These are phyloP conservation scores for Psittacula echo DNA, from an alignment of 2,797 vertebrate genomes.

Conservation along the genomic window DNA sequence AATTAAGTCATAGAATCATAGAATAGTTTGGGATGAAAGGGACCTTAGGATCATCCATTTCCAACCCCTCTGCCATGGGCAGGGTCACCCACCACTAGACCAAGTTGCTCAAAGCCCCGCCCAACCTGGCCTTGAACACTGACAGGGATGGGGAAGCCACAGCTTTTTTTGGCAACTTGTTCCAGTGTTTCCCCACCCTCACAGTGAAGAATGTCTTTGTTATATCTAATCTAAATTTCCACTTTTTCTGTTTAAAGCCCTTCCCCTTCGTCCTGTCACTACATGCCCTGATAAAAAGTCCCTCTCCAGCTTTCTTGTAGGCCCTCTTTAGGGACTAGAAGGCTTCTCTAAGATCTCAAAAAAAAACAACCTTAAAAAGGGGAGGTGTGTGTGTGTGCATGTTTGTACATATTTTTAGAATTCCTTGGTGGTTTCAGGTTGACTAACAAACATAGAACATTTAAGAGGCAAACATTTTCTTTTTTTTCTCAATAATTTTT, in stretches of 20 bases:
- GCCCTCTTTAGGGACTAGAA: not conserved
- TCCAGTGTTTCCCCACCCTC: not conserved
- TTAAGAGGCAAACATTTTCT: not conserved
- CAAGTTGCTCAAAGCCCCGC: not conserved
- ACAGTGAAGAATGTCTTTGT: not conserved
- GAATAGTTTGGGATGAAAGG: not conserved
- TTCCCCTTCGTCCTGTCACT: fast-evolving
- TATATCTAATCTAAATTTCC: not conserved
- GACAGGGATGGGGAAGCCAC: not conserved
- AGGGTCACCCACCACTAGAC: fast-evolving
- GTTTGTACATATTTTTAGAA: not conserved
- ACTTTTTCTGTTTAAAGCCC: not conserved
- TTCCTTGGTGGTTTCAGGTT: not conserved
- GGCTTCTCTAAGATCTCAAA: not conserved
- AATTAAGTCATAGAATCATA: not conserved
- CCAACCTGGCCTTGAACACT: not conserved
- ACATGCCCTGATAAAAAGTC: not conserved
- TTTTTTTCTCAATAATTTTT: not conserved
- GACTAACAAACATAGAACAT: not conserved
- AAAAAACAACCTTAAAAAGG: not conserved
- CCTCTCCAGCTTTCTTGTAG: not conserved
- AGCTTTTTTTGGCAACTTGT: not conserved
- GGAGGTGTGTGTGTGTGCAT: fast-evolving
- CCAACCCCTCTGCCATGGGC: not conserved
- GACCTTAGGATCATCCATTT: not conserved